A percentile compares a stretch with the other conserved stretches of the same genome.
Conservation (phyloP, 2,888 invertebrate species). For the Drosophila mayaguana region DNA sequence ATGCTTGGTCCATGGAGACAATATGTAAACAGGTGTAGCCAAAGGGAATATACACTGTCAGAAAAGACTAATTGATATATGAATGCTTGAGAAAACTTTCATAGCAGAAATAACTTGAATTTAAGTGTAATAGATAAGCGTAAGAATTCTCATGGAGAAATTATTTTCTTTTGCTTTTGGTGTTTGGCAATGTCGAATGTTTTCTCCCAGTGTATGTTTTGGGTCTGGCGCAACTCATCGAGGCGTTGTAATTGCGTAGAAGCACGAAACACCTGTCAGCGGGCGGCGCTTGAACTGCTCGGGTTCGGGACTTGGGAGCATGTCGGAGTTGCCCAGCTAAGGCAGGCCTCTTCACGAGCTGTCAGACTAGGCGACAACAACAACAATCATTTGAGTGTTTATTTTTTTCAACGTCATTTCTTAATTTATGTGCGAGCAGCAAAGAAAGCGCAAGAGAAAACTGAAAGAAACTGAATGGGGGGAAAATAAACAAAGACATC, state of each 20-base stretch:
- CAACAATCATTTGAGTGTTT: slow-evolving; percentile 50
- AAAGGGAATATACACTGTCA: slow-evolving; percentile 13
- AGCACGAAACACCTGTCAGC: slow-evolving; percentile 66
- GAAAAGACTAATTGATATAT: background rate
- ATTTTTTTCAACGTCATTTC: slow-evolving; percentile 70
- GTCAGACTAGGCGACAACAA: slow-evolving; percentile 44
- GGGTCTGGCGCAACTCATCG: slow-evolving; percentile 34
- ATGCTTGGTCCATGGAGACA: slow-evolving; percentile 17
- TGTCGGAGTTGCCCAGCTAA: slow-evolving; percentile 38
- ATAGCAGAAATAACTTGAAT: too few relatives aligned
- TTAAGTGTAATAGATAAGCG: too few relatives aligned
- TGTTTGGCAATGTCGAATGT: too few relatives aligned
- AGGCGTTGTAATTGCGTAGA: slow-evolving; percentile 67
- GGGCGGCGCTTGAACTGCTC: slow-evolving; percentile 48
- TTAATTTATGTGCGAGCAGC: slow-evolving; percentile 73
- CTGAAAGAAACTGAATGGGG: slow-evolving; percentile 40
- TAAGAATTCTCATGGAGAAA: background rate
- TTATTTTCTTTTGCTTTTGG: background rate
- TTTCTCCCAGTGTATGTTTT: slow-evolving; percentile 32
- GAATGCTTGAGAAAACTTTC: background rate
- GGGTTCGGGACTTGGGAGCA: slow-evolving; percentile 25
- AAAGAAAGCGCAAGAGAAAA: slow-evolving; percentile 57
- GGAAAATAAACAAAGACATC: slow-evolving; percentile 64
- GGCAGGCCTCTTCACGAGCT: slow-evolving; percentile 44
- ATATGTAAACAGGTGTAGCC: slow-evolving; percentile 36